These are phyloP conservation scores for Pseudorectes ferrugineus DNA, from an alignment of 2,113 vertebrate genomes.

Conservation along the genomic window DNA sequence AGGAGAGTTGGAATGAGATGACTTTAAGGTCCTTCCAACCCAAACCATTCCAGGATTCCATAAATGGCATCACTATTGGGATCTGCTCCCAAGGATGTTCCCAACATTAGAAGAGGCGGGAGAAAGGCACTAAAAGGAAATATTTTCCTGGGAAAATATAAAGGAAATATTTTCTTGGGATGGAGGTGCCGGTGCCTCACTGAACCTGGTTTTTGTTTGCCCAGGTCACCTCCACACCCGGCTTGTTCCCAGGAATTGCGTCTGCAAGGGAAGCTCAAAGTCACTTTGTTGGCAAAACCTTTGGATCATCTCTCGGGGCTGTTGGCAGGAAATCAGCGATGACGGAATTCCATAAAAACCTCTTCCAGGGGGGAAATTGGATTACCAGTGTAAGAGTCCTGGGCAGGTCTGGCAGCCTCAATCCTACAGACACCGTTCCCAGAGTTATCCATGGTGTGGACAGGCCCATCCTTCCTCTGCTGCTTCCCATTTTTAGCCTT, in stretches of 20 bases:
- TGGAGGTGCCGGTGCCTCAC: accelerated
- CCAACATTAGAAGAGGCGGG: neutral
- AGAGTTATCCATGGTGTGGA: neutral
- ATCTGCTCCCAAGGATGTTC: too few species aligned
- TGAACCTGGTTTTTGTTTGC: neutral
- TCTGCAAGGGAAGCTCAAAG: neutral
- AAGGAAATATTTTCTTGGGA: neutral
- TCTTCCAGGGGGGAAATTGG: neutral
- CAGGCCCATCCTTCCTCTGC: neutral
- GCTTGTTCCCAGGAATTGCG: accelerated
- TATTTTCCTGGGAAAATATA: neutral
- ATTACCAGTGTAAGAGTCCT: neutral
- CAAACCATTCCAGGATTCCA: neutral
- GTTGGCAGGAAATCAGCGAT: neutral
- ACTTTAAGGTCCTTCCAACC: neutral
- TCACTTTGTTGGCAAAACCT: neutral
- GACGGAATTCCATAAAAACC: neutral
- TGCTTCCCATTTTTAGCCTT: neutral
- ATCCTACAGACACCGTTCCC: neutral
- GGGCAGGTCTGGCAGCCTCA: neutral
- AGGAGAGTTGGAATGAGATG: neutral
- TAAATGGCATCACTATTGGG: neutral
- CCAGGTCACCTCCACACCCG: neutral
- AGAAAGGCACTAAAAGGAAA: neutral
- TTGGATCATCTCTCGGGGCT: neutral